Conservation (phyloP, 2,888 invertebrate genomes). For the Agonopterix arenella region DNA sequence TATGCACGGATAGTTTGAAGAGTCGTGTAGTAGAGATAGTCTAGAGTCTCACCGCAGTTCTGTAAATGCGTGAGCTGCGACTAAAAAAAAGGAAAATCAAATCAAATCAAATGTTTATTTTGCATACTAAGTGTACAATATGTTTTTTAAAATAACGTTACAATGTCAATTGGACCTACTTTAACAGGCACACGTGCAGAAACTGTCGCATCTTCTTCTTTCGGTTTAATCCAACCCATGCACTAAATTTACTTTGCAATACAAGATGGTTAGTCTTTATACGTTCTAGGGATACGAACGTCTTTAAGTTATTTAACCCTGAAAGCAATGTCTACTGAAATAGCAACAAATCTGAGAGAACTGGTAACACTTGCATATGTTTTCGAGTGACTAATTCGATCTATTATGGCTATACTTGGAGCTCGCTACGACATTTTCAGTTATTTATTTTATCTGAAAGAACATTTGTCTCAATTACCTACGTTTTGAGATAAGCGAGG, state of each 20-base stretch:
- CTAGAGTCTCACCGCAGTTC: no score
- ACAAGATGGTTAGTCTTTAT: constrained; percentile 18
- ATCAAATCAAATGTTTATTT: no score
- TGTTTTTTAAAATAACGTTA: no score
- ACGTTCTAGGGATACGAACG: constrained; percentile 42
- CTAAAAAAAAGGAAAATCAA: no score
- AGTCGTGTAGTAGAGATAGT: no score
- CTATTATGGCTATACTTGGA: constrained; percentile 31
- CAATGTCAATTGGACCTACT: no score
- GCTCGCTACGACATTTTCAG: constrained; percentile 9
- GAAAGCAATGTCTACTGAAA: constrained; percentile 57
- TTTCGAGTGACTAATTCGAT: constrained; percentile 41
- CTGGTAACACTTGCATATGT: constrained; percentile 41
- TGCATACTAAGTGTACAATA: no score
- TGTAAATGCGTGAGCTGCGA: no score
- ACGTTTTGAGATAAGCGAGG: no score
- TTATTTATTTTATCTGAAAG: constrained; percentile 2
- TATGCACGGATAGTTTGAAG: no score
- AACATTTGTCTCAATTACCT: constrained; percentile 18
- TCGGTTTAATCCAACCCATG: neutral
- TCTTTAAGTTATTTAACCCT: constrained; percentile 70
- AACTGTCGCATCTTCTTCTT: no score
- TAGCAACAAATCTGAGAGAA: constrained; percentile 49
- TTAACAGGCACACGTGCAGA: no score
- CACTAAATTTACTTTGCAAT: constrained; percentile 41